Base-by-base conservation (phyloP, 2,797 vertebrate species). In the Lagocephalus sceleratus region DNA sequence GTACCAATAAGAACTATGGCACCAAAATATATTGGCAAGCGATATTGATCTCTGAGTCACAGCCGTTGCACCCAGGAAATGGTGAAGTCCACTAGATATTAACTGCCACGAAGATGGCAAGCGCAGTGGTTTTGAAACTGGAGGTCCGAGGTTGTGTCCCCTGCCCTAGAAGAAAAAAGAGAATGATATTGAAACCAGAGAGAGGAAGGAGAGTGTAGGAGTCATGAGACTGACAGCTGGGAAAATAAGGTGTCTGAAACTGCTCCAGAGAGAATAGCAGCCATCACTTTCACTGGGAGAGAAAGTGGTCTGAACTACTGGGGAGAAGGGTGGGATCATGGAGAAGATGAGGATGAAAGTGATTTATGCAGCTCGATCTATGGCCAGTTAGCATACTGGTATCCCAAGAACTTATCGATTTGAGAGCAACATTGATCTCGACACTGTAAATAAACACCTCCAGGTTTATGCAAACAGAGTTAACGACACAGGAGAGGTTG, bases 321-420 rank as follows among this genome's bases (percentile, higher is more conserved):
- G 74, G 57, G 22, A 51, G 43, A 73, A 47, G 22, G 52, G 55
- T 43, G 39, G 49, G 67, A 61, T 51, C 51, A 59, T 35, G n/a
- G 66, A 51, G 54, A 68, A 20, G 49, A 60, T 14, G 35, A 38
- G 39, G 51, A 67, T 59, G 54, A 66, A 47, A 68, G 51, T 47
- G 71, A 83, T 78, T 81, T 68, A 84, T 85, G 69, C n/a, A 50
- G 51, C 56, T 57, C 51, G 64, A 75, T 87, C 73, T 63, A 60
- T 79, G 77, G 60, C 66, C 43, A 22, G 47, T 67, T 23, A 51
- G 70, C 60, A 61, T 69, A 49, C 63, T 64, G 50, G 60, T 73
- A 4, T 83, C 74, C 60, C 76, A 73, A 68, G 78, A 80, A 68
- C 49, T 44, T 81, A 88, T 87, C 60, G 84, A 87, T 83, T 69